Base-by-base conservation (phyloP, 1,140 invertebrate species). In the Schlechtendalia chinensis region DNA sequence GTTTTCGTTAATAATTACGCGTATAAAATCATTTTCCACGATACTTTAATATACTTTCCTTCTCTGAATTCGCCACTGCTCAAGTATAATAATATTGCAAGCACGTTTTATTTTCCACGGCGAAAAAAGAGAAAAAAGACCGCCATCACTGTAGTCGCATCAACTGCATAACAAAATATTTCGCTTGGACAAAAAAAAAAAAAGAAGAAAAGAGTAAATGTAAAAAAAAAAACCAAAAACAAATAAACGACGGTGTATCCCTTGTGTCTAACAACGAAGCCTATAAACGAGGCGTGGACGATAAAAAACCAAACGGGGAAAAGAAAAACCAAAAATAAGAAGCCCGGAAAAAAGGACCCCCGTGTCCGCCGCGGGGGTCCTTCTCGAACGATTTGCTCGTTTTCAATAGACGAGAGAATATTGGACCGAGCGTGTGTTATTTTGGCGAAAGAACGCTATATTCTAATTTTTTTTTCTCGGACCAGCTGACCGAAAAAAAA, bases 191-290 rank as follows among this genome's bases (percentile, higher is more conserved):
- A 10, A 27, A 61, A 14, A 8, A 50, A 22, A 58, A 58, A 24
- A 19, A 27, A 27, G 27, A 63, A 61, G 11, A 63, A 63, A 17
- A 11, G 0, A 17, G 0, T 1, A 0, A 8, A 8, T 2, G 17
- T 27, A 59, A 17, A 29, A 27, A 27, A 12, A 16, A 27, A 27
- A 61, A 61, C 6, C 5, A 63, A 32, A 32, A 63, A 63, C 27
- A 11, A 50, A 50, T 10, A 63, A 29, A 63, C 16, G 8, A 3
- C 16, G 27, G 16, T 17, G 27, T n/a, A 17, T 72, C 69, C 47
- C 24, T 53, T 14, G 69, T 50, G 69, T 29, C 69, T 72, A 72
- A 72, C 53, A 72, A 72, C 47, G 10, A 19, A 72, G 47, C 22
- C 24, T 50, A 39, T 39, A 72, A 53, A 1, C 17, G 47, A 72